phyloP scores from a whole-genome alignment of 2,113 vertebrate species.

The Todiramphus chloris region DNA sequence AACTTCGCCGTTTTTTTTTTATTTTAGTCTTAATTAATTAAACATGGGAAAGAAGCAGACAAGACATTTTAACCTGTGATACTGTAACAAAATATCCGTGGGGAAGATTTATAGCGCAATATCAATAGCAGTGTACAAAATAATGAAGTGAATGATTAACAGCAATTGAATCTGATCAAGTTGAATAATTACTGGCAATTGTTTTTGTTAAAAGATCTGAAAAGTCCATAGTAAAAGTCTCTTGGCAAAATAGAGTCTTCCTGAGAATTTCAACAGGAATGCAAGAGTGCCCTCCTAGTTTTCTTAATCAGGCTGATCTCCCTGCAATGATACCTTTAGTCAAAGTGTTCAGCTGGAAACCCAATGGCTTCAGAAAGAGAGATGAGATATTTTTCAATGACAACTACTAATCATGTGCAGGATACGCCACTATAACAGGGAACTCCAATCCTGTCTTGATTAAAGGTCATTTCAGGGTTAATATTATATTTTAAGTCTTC shows the following conservation, averaged over 20 bases:
- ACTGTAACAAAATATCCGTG: neutral
- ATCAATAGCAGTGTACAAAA: neutral
- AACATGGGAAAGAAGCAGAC: neutral
- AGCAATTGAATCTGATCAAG: conserved; percentile 33
- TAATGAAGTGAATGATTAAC: conserved; percentile 25
- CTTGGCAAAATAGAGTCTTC: neutral
- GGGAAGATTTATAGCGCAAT: conserved; percentile 23
- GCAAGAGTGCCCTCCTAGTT: neutral
- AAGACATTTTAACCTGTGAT: neutral
- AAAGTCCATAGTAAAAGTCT: neutral
- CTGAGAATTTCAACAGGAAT: neutral
- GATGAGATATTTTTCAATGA: neutral
- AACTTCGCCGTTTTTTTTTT: neutral
- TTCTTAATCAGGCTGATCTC: neutral
- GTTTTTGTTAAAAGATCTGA: neutral
- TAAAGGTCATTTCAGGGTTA: conserved; percentile 10
- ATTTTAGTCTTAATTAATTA: neutral
- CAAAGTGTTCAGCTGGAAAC: neutral
- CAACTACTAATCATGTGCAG: neutral
- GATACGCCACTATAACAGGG: neutral
- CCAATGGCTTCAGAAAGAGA: neutral
- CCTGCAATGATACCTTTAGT: neutral
- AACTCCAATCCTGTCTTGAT: neutral
- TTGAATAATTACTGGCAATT: neutral
- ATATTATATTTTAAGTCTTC: conserved; percentile 16